Evolutionary conservation across 2,888 invertebrate genomes (phyloP).

Genomic region (Drosophila seclusa): DNA sequence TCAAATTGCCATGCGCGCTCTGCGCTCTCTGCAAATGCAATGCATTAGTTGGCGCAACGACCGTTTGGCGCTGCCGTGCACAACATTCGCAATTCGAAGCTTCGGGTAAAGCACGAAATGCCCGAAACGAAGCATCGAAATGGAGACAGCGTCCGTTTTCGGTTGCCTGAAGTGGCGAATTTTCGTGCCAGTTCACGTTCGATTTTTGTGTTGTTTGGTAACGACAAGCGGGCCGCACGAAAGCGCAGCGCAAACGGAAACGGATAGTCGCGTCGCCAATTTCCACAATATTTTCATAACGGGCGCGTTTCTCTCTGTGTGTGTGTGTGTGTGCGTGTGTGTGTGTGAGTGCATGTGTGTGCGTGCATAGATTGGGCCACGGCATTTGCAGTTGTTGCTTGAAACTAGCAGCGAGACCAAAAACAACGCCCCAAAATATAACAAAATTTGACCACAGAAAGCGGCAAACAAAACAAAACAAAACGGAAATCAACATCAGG

Average conservation of each 20-base stretch:
- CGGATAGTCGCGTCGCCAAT: conserved; percentile 56
- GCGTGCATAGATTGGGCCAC: conserved; percentile 25
- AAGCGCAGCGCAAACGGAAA: conserved; percentile 20
- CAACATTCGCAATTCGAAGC: neutral
- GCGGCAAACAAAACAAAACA: conserved; percentile 17
- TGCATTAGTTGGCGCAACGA: conserved; percentile 17
- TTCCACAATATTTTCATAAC: conserved; percentile 30
- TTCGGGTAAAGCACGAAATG: conserved; percentile 22
- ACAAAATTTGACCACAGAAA: conserved; percentile 39
- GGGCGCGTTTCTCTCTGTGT: neutral
- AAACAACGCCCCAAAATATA: conserved; percentile 60
- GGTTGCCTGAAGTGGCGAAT: conserved; percentile 62
- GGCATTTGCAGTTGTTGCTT: conserved; percentile 60
- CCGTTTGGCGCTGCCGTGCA: conserved; percentile 48
- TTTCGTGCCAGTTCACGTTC: conserved; percentile 84
- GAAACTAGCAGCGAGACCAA: conserved; percentile 42
- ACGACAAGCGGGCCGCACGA: conserved; percentile 71
- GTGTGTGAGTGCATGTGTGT: conserved; percentile 20
- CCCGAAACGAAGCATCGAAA: conserved; percentile 39
- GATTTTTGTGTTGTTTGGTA: conserved; percentile 85
- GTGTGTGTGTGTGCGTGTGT: conserved; percentile 23
- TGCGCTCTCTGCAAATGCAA: conserved; percentile 9
- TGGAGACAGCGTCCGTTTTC: conserved; percentile 57
- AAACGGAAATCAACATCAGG: conserved; percentile 39
- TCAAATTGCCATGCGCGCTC: conserved; percentile 28